Base-by-base conservation (phyloP, 2,797 vertebrate species). In the Cuculus canorus region DNA sequence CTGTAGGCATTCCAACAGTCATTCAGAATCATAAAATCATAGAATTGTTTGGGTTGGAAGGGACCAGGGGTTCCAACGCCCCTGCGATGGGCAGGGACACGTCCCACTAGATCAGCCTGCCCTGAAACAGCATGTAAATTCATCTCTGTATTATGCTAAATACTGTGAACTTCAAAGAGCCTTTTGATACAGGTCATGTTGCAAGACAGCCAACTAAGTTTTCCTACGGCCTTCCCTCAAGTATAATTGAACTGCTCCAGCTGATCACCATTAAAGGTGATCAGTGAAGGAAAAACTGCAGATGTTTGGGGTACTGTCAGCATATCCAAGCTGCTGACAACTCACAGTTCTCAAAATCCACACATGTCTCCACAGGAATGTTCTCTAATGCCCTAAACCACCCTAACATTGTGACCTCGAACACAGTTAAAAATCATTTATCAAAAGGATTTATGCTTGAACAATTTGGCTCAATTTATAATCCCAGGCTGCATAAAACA, bases 401-500 rank as follows among this genome's bases (percentile, higher is more conserved):
- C 41, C 27, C 15, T 52, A 71, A 68, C 28, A 8, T 9, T 22
- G 22, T 41, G 65, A 89, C 19, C 65, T 69, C 30, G 23, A 71
- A 39, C 25, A 94, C 41, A 75, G 68, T 63, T 3, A 80, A 41
- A 91, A 71, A 47, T 59, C 0, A 92, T 59, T 78, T 85, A 83
- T 75, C 41, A 45, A 47, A 69, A 92, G 82, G 76, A 92, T 91
- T 92, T 94, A 56, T 69, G 85, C 87, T 86, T 88, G 39, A 97
- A 81, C 84, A 86, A 83, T 57, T 85, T 86, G 16, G n/a, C 39
- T 81, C 66, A 30, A 50, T 77, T 92, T 94, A 82, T 84, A 93
- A 95, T 35, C 32, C 19, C 39, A 65, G n/a, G 41, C 35, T n/a
- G 33, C n/a, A n/a, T n/a, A n/a, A n/a, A n/a, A n/a, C n/a, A n/a